Evolutionary conservation across 2,113 vertebrate species (phyloP).

Genomic region (Petroica traversi): DNA sequence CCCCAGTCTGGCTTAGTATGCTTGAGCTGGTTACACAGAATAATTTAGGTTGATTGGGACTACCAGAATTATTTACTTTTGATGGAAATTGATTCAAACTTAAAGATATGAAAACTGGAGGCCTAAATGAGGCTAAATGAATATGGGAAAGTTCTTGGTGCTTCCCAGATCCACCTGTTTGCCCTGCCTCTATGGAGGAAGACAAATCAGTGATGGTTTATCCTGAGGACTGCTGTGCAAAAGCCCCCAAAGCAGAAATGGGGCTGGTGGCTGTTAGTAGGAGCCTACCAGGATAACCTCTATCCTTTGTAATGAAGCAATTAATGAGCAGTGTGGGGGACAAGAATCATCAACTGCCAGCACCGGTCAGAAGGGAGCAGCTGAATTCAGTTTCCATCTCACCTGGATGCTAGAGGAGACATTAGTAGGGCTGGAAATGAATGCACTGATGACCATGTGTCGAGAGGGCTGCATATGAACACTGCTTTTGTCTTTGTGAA

Average conservation of each 20-base stretch:
- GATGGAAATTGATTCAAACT: not conserved
- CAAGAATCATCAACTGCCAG: not conserved
- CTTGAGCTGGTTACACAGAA: not conserved
- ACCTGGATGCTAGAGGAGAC: not conserved
- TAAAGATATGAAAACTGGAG: not conserved
- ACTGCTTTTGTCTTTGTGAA: not conserved
- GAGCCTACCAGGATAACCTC: not conserved
- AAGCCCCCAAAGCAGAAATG: not conserved
- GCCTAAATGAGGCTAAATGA: not conserved
- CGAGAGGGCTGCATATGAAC: not conserved
- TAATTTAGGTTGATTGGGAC: not conserved
- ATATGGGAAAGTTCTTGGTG: not conserved
- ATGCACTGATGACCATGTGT: not conserved
- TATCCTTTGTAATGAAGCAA: not conserved
- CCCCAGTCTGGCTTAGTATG: not conserved
- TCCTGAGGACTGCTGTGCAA: not conserved
- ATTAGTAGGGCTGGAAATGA: not conserved
- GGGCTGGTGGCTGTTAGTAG: not conserved
- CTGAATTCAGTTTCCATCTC: not conserved
- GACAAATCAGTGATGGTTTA: not conserved
- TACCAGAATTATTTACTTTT: not conserved
- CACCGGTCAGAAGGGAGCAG: not conserved
- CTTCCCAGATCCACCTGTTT: not conserved
- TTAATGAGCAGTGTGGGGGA: not conserved
- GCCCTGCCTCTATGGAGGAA: not conserved